Percentiles rank a stretch among this genome's conserved stretches.
Conservation (phyloP, 2,797 vertebrate species). For the Muscicapa comitata region DNA sequence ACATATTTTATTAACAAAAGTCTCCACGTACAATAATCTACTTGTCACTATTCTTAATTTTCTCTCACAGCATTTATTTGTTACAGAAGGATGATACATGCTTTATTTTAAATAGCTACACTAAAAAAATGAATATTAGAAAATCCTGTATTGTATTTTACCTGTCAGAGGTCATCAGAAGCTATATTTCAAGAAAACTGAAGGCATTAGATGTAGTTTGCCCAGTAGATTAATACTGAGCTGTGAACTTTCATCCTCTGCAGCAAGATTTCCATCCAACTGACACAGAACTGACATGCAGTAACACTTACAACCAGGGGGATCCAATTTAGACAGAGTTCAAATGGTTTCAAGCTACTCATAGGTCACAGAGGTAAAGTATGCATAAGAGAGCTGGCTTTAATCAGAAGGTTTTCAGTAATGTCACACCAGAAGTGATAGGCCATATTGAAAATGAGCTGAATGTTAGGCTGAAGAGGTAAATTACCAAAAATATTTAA, state of each 20-base stretch:
- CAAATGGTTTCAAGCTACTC: conserved; percentile 63
- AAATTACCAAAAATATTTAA: conserved; percentile 26
- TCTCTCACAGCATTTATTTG: conserved; percentile 27
- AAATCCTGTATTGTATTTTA: conserved; percentile 50
- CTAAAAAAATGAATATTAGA: conserved; percentile 39
- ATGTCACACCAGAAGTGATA: conserved; percentile 37
- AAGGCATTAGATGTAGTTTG: conserved; percentile 62
- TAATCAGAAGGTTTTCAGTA: conserved; percentile 54
- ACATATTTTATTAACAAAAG: conserved; percentile 40
- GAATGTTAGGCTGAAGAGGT: neutral
- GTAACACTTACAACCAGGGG: conserved; percentile 50
- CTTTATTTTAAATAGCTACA: conserved; percentile 42
- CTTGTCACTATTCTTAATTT: conserved; percentile 32
- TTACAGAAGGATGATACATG: conserved; percentile 21
- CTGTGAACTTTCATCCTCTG: conserved; percentile 55
- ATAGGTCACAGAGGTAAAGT: conserved; percentile 54
- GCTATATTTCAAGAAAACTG: conserved; percentile 55
- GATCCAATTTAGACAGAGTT: conserved; percentile 59
- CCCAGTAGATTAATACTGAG: conserved; percentile 61
- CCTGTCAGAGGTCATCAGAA: conserved; percentile 62
- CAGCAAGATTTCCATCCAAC: conserved; percentile 59
- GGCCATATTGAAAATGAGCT: conserved; percentile 26
- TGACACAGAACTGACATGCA: conserved; percentile 58
- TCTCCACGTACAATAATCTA: neutral
- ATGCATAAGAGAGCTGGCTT: conserved; percentile 57